Base-by-base conservation (phyloP, 2,113 vertebrate species). In the Albula glossodonta region DNA sequence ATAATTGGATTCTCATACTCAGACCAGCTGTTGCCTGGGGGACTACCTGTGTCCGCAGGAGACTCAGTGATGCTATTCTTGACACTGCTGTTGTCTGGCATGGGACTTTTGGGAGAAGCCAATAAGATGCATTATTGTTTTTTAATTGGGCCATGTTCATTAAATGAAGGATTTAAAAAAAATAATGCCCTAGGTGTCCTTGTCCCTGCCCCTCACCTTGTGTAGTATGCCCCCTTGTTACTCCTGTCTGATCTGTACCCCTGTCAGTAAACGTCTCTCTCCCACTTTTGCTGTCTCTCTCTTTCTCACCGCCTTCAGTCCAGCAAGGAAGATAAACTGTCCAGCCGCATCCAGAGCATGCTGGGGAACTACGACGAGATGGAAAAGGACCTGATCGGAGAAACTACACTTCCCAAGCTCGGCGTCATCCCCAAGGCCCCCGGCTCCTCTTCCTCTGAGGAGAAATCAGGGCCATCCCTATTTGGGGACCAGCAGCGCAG, bases 341-440 rank as follows among this genome's bases (percentile, higher is more conserved):
- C 98, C 51, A 99, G 97, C 92, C 97, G 98, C 90, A 99, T 99
- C 93, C 97, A 99, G 96, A 99, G 98, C 94, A 99, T 98, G 97
- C 97, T 99, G 84, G 98, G 98, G 86, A 98, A 99, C 91, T 99
- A 99, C 95, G 98, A 99, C 93, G 97, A 99, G 91, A 99, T 99
- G 98, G 70, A 74, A 2, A 97, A 97, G 93, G 98, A 99, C 91
- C 95, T 97, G 8, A 97, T 98, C 90, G 97, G 97, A 92, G 97
- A 97, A 66, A 96, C 97, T 90, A 95, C 98, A 57, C 94, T 97
- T 83, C 96, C 97, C 84, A 99, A 99, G 93, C 96, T 97, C 87
- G 93, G 95, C 83, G 94, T 92, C 80, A 92, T 95, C 82, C 95
- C 96, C 88, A 98, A 99, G 94, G 94, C 97, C 80, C 94, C 97